A percentile compares a stretch with the other conserved stretches of the same genome.
phyloP scores from a whole-genome alignment of 2,113 vertebrate genomes.

The Xiphophorus maculatus region DNA sequence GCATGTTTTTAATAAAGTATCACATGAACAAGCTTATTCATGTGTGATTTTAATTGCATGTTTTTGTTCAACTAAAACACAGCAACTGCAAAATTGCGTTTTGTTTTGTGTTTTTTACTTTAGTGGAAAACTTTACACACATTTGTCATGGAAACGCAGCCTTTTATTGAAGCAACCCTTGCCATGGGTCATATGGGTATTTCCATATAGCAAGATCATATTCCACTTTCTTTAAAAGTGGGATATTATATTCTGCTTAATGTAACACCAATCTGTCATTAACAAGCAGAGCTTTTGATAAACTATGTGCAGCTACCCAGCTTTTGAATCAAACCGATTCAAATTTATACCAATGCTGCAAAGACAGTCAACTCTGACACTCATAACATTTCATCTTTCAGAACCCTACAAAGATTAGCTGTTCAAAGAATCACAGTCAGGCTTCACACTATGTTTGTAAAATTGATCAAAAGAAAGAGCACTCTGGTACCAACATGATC shows the following conservation, averaged over 20 bases:
- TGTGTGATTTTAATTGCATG: no score
- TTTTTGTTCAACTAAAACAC: no score
- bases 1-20: no score
- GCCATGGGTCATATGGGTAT: no score
- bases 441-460: background rate
- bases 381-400: slow-evolving; percentile 23
- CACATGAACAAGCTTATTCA: no score
- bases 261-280: slow-evolving; percentile 31
- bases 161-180: no score
- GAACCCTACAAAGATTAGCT: background rate
- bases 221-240: no score
- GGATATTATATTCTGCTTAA: slow-evolving; percentile 11
- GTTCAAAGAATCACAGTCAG: slow-evolving; percentile 4
- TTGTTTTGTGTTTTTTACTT: no score
- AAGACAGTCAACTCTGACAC: slow-evolving; percentile 7
- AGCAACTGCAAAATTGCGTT: no score
- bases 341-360: slow-evolving; percentile 5
- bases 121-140: no score
- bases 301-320: background rate
- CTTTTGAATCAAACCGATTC: background rate
- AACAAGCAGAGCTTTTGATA: slow-evolving; percentile 18
- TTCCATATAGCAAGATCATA: no score
- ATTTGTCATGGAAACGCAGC: no score
- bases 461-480: slow-evolving; percentile 23
- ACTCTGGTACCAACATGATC: background rate